Evolutionary conservation across 1,140 invertebrate species (phyloP).

Genomic region (Ephestia elutella): DNA sequence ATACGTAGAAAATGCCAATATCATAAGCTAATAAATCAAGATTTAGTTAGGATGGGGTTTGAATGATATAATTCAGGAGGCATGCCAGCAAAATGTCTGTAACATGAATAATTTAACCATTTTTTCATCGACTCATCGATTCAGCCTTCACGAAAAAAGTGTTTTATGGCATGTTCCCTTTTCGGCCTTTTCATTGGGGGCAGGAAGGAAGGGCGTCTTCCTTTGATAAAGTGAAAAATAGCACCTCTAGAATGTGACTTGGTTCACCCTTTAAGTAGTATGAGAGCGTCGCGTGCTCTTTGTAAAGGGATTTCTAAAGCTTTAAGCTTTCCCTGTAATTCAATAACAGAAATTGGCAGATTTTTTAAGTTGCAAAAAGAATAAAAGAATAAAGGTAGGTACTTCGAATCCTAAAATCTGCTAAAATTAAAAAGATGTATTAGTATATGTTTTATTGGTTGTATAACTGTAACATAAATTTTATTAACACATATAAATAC

Average conservation of each 20-base stretch:
- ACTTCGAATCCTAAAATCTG: too few species aligned
- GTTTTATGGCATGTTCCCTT: slow-evolving; percentile 57
- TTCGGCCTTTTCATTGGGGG: slow-evolving; percentile 53
- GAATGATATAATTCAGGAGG: slow-evolving; percentile 12
- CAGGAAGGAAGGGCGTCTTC: slow-evolving; percentile 58
- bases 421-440: too few species aligned
- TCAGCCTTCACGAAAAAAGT: slow-evolving; percentile 36
- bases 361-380: background rate
- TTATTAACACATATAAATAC: too few species aligned
- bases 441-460: too few species aligned
- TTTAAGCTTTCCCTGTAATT: background rate
- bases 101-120: slow-evolving; percentile 28
- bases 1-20: background rate
- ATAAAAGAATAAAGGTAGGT: too few species aligned
- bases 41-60: background rate
- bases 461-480: too few species aligned
- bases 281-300: slow-evolving; percentile 19
- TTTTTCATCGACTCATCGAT: slow-evolving; percentile 44
- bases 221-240: slow-evolving; percentile 69
- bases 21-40: slow-evolving; percentile 3
- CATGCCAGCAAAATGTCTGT: slow-evolving; percentile 6
- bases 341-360: background rate
- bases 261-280: slow-evolving; percentile 28
- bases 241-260: slow-evolving; percentile 47
- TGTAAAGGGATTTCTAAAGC: slow-evolving; percentile 24